Conservation (phyloP, 2,113 vertebrate species). For the Vireo altiloquus region DNA sequence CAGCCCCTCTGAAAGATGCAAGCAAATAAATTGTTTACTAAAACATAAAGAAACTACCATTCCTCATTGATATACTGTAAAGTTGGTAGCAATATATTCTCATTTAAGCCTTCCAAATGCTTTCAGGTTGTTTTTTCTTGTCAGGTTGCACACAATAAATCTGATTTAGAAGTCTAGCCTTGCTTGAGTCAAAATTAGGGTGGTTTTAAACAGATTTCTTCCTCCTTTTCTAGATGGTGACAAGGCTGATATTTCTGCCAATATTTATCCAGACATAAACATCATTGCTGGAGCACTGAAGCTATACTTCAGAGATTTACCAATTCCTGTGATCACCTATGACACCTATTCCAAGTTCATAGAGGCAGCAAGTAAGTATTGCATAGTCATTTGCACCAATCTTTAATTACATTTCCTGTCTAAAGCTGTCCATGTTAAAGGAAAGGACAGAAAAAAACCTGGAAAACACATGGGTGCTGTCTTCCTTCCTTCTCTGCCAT, state of each 20-base stretch:
- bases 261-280: slow-evolving; percentile 92
- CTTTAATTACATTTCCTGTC: neutral
- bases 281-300: slow-evolving; percentile 95
- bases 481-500: neutral
- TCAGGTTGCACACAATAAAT: neutral
- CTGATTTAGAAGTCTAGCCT: neutral
- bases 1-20: neutral
- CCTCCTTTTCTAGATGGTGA: slow-evolving; percentile 86
- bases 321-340: slow-evolving; percentile 94
- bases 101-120: slow-evolving; percentile 6
- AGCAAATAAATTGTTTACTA: neutral
- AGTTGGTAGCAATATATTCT: neutral
- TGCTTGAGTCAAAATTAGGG: neutral
- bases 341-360: slow-evolving; percentile 95
- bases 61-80: neutral
- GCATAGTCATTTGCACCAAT: neutral
- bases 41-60: neutral
- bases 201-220: slow-evolving; percentile 25
- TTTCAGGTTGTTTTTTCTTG: slow-evolving; percentile 8
- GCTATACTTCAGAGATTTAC: slow-evolving; percentile 94
- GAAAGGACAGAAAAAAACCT: neutral
- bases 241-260: slow-evolving; percentile 91
- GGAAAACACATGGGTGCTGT: neutral
- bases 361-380: slow-evolving; percentile 91
- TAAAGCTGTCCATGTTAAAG: neutral